A percentile compares a stretch with the other conserved stretches of the same genome.
These are phyloP conservation scores for Dicranocentrus wangi DNA, from an alignment of 2,888 invertebrate species.

Conservation along the genomic window DNA sequence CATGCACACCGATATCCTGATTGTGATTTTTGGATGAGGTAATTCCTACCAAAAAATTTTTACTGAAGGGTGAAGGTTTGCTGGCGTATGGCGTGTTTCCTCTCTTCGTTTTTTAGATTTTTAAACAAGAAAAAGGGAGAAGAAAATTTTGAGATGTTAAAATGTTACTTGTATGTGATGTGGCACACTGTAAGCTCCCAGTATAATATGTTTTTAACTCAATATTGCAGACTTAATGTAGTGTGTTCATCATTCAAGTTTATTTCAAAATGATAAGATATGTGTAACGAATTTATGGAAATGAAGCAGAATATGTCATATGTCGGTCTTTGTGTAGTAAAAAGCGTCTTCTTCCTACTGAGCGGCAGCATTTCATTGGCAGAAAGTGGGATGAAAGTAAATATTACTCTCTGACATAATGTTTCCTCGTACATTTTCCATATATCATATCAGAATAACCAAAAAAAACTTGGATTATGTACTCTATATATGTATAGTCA, in stretches of 20 bases:
- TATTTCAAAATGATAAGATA: conserved; percentile 66
- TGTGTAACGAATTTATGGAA: conserved; percentile 64
- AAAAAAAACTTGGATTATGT: conserved; percentile 59
- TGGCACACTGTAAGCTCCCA: background rate
- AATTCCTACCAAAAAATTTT: conserved; percentile 48
- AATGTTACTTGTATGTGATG: too few relatives aligned
- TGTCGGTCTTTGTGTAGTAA: conserved; percentile 58
- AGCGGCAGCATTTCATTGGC: conserved; percentile 59
- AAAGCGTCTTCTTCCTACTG: conserved; percentile 35
- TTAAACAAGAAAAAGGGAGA: background rate
- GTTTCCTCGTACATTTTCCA: conserved; percentile 62
- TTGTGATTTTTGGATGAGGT: conserved; percentile 59
- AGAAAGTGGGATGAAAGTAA: conserved; percentile 53
- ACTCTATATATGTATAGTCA: background rate
- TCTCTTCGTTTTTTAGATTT: background rate
- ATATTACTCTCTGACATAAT: conserved; percentile 62
- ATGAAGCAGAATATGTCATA: conserved; percentile 62
- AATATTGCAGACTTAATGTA: conserved; percentile 46
- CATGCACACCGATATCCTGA: too few relatives aligned
- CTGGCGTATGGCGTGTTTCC: conserved; percentile 52
- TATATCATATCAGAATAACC: conserved; percentile 62
- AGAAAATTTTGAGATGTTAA: too few relatives aligned
- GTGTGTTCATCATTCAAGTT: conserved; percentile 48
- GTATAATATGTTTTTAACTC: background rate
- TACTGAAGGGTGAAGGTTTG: conserved; percentile 60